These are phyloP conservation scores for Mellilla xanthometata DNA, from an alignment of 2,888 invertebrate genomes.

Conservation along the genomic window DNA sequence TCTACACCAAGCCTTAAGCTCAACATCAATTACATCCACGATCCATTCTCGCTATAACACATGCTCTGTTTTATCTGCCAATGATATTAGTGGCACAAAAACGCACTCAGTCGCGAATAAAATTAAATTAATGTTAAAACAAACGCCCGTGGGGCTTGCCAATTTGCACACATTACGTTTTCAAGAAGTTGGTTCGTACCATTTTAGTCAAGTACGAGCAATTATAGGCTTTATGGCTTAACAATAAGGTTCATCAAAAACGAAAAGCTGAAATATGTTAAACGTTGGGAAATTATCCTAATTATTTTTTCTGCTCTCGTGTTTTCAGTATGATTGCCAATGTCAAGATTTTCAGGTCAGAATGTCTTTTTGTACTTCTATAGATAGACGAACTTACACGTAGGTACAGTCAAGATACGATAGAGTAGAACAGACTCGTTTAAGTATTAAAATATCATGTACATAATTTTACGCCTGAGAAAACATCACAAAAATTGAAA, in stretches of 20 bases:
- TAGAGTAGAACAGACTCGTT: too few species aligned
- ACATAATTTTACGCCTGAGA: too few species aligned
- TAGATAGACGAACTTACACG: too few species aligned
- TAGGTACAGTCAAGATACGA: too few species aligned
- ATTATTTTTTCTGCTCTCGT: not conserved
- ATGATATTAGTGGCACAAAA: conserved; percentile 26
- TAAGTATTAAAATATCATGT: too few species aligned
- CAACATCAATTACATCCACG: conserved; percentile 23
- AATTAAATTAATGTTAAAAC: conserved; percentile 16
- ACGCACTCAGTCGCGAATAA: conserved; percentile 34
- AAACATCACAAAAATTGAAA: too few species aligned
- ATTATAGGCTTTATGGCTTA: too few species aligned
- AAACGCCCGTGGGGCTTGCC: conserved; percentile 20
- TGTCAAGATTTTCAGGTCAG: conserved; percentile 8
- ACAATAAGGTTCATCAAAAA: too few species aligned
- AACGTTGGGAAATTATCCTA: not conserved
- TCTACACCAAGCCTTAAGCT: not conserved
- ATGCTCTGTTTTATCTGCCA: conserved; percentile 24
- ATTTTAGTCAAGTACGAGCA: too few species aligned
- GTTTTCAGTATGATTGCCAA: conserved; percentile 11
- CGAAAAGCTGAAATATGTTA: too few species aligned
- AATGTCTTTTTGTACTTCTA: too few species aligned
- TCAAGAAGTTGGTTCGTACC: conserved; percentile 17
- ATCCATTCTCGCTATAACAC: conserved; percentile 19
- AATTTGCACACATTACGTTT: conserved; percentile 43